Evolutionary conservation across 2,113 vertebrate species (phyloP), one percentile per base, ranked within the genome.

Genomic region (Neofelis nebulosa): DNA sequence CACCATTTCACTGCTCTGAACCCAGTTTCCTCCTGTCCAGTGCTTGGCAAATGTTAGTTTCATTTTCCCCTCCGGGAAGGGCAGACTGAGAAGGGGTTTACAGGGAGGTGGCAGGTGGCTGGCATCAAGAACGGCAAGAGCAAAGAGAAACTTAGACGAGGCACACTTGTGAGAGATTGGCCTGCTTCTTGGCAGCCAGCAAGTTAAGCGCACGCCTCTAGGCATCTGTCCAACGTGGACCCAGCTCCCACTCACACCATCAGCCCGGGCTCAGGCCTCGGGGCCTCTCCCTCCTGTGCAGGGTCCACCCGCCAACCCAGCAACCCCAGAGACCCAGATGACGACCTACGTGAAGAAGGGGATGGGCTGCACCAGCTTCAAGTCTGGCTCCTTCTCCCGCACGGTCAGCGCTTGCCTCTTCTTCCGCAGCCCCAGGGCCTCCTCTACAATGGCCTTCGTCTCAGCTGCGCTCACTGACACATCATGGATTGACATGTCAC

Each of bases 401-500:
- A 98, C 94, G 7, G 99, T 98, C 93, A 99, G 92, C 0, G 99
- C 99, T 71, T 99, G 99, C 94, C 99, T 99, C 52, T 99, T 99
- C 96, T 97, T 99, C 63, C 99, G 99, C 4, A 99, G 98, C 65
- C 99, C 99, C 97, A 99, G 97, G 0, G 99, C 99, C 97, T 99
- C 99, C 1, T 99, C 99, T 19, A 99, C 23, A 81, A 99, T 99
- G 78, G 98, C 98, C 65, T 98, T 98, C 0, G 99, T 94, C 97
- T 99, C 99, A 13, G 99, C 99, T 15, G 99, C 98, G 25, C 99
- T 99, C 98, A 99, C 99, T 0, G 99, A 99, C 92, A 99, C 99
- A 7, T 99, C 99, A 36, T 99, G 99, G 97, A 99, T 98, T 1
- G 99, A 99, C 99, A 99, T 98, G 95, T 99, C 99, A 93, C 99